Evolutionary conservation across 1,140 invertebrate genomes (phyloP), one percentile per base, ranked within the genome.

Genomic region (Ips typographus): DNA sequence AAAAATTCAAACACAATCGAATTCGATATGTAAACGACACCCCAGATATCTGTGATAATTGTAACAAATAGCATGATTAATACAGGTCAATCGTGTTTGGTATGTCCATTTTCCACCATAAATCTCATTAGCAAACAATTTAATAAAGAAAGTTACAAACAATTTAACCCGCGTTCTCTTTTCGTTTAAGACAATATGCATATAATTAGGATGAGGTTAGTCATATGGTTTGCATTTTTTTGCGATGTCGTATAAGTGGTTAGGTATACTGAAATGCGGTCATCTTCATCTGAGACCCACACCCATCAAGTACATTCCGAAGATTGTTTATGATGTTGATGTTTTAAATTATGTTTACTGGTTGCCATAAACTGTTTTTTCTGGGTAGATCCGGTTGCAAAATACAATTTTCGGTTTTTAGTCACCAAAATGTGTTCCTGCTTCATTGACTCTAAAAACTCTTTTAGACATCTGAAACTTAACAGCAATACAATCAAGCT

Each of bases 61-160:
- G 22, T 22, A 22, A 22, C 22, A 22, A 22, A 22, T 22, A 22
- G 44, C 44, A n/a, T 47, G 5, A 55, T 55, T 55, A 55, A 55
- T 55, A 55, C 8, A 6, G 52, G 52, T 55, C 52, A 38, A 7
- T 55, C 44, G 7, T 40, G 40, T 6, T 3, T 63, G 36, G 2
- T 63, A 58, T 36, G 41, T 40, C 37, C 7, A 39, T 58, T 62
- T 44, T 37, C 36, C 6, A 51, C 51, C 42, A 60, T 47, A 59
- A 5, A 36, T 8, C 44, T 68, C 42, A 68, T 68, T 49, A 60
- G 7, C 49, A 65, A 65, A 65, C 63, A 65, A 65, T 65, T 42
- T 53, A 43, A 58, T 66, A 47, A 61, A 61, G 66, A 68, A 68
- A 68, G 66, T 68, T 44, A 39, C 37, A 40, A 59, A 52, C 41